Evolutionary conservation across 2,797 vertebrate species (phyloP).

Genomic region (Arrhamphus sclerolepis): DNA sequence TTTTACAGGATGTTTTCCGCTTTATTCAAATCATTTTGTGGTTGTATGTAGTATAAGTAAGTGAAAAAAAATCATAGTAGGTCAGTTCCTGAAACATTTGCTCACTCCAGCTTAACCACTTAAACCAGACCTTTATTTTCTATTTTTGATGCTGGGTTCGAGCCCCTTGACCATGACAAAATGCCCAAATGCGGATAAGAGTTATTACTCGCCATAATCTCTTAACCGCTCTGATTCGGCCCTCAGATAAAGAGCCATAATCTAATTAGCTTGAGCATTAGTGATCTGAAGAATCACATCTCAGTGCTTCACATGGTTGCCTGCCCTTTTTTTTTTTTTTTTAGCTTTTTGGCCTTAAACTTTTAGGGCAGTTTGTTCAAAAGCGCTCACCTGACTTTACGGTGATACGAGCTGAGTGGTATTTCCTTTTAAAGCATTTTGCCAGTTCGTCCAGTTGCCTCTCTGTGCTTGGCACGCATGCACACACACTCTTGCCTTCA

Average conservation of each 20-base stretch:
- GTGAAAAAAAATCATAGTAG: no score
- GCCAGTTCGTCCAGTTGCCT: conserved; percentile 36
- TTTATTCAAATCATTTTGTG: no score
- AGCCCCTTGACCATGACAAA: no score
- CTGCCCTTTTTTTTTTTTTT: no score
- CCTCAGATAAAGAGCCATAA: background rate
- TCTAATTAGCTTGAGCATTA: background rate
- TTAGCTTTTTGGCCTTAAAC: no score
- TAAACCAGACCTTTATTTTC: background rate
- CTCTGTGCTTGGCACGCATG: conserved; percentile 20
- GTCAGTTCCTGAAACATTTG: no score
- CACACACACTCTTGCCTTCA: conserved; percentile 20
- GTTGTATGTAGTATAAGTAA: no score
- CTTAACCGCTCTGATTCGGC: no score
- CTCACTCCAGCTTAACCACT: background rate
- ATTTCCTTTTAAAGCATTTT: conserved; percentile 66
- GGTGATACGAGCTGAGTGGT: conserved; percentile 38
- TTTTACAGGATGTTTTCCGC: no score
- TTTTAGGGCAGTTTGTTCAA: conserved; percentile 9
- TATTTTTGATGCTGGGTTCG: background rate
- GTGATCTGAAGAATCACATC: background rate
- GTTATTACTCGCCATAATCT: no score
- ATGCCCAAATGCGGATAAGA: no score
- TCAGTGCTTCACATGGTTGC: background rate
- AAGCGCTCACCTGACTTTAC: conserved; percentile 21